Percentiles rank a stretch among this genome's conserved stretches.
phyloP scores from a whole-genome alignment of 2,888 invertebrate genomes.

The Punctoribates punctum region DNA sequence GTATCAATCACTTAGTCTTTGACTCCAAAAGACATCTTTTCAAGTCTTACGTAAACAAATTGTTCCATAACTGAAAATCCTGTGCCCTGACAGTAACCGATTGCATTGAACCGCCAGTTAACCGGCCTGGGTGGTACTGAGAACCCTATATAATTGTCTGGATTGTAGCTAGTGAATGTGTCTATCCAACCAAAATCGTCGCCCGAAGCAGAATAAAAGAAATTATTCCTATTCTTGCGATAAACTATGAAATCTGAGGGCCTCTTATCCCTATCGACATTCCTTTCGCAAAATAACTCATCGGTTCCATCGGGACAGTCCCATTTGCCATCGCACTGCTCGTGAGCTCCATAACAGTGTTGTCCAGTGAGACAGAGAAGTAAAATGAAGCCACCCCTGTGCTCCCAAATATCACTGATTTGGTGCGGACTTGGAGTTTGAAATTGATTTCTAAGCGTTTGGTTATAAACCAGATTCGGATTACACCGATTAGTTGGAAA shows the following conservation, averaged over 20 bases:
- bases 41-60: constrained; percentile 55
- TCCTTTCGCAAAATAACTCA: constrained; percentile 54
- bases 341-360: constrained; percentile 44
- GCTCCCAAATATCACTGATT: background rate
- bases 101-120: constrained; percentile 58
- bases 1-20: constrained; percentile 45
- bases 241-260: constrained; percentile 51
- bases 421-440: background rate
- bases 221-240: constrained; percentile 50
- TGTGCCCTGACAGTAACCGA: constrained; percentile 57
- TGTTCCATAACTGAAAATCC: constrained; percentile 58
- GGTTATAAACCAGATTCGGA: constrained; percentile 13
- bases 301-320: constrained; percentile 56
- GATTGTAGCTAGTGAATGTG: constrained; percentile 49
- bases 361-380: constrained; percentile 42
- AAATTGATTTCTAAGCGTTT: constrained; percentile 32
- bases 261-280: constrained; percentile 50
- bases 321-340: constrained; percentile 55
- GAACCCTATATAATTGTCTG: constrained; percentile 54
- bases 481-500: constrained; percentile 44
- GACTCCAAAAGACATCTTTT: background rate
- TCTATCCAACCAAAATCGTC: constrained; percentile 55
- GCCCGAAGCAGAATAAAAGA: constrained; percentile 54
- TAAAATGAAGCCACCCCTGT: constrained; percentile 26
- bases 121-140: constrained; percentile 54